Conservation (phyloP, 2,113 vertebrate species). For the Corapipo altera region DNA sequence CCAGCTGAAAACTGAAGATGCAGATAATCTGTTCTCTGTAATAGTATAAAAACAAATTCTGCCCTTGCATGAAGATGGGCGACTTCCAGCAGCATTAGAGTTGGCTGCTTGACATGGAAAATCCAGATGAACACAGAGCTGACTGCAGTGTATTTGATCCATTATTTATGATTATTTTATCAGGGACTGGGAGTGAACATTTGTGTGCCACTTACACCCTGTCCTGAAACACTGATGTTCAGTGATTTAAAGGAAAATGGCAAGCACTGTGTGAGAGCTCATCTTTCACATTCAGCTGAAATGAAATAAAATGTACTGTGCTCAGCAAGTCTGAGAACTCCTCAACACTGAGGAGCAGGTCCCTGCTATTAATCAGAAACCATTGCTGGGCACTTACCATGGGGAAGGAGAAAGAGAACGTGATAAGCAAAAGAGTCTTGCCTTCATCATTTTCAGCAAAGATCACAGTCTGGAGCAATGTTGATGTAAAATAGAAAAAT, state of each 20-base stretch:
- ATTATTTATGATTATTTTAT: neutral
- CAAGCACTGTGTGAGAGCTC: neutral
- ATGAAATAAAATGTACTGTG: neutral
- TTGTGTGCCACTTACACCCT: neutral
- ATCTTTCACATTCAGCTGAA: constrained; percentile 12
- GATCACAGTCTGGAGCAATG: neutral
- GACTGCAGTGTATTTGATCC: neutral
- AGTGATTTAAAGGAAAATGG: neutral
- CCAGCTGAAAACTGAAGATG: neutral
- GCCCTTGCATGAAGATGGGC: neutral
- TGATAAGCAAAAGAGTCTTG: constrained; percentile 2
- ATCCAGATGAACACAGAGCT: neutral
- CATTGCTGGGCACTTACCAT: neutral
- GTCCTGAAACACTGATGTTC: neutral
- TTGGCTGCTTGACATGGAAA: neutral
- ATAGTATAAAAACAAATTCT: neutral
- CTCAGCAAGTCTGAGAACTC: constrained; percentile 12
- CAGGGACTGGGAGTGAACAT: neutral
- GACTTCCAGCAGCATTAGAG: neutral
- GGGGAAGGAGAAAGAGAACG: neutral
- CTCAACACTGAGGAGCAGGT: neutral
- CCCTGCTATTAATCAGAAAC: constrained; percentile 26
- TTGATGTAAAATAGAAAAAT: neutral
- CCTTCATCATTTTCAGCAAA: neutral
- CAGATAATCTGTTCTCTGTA: neutral